Percentiles rank a stretch among this genome's conserved stretches.
phyloP scores from a whole-genome alignment of 2,888 invertebrate genomes.

The Lepidochitona cinerea region DNA sequence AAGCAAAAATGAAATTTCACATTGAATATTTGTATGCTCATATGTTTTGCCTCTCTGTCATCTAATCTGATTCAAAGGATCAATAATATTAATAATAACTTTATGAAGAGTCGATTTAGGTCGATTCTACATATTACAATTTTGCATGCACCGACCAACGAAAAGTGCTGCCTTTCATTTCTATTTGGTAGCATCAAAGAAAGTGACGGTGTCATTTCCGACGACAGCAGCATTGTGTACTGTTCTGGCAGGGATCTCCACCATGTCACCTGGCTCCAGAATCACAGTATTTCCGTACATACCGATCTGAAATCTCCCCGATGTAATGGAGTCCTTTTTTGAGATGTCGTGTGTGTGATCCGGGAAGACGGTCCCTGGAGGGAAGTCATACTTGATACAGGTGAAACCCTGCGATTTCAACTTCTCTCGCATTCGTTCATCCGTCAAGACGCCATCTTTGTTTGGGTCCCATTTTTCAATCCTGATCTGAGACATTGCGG shows the following conservation, averaged over 20 bases:
- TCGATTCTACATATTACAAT: no score
- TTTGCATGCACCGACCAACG: no score
- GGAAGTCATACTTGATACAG: constrained; percentile 50
- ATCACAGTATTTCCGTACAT: constrained; percentile 59
- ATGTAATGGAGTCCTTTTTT: constrained; percentile 61
- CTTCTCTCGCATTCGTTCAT: constrained; percentile 54
- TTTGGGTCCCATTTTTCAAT: constrained; percentile 56
- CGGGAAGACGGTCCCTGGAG: constrained; percentile 59
- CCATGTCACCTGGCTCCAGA: constrained; percentile 62
- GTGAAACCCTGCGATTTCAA: constrained; percentile 52
- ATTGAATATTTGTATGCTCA: no score
- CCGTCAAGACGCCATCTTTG: constrained; percentile 50
- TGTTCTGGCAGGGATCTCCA: constrained; percentile 56
- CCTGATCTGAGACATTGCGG: constrained; percentile 29
- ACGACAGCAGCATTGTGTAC: constrained; percentile 61
- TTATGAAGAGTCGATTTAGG: no score
- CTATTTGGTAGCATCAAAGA: constrained; percentile 55
- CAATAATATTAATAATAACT: no score
- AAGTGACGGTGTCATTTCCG: constrained; percentile 50
- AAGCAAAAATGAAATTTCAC: no score
- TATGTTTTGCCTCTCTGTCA: no score
- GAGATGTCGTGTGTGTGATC: constrained; percentile 59
- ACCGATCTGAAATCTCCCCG: constrained; percentile 55
- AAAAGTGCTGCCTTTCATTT: no score
- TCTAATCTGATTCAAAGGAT: no score